Base-by-base conservation (phyloP, 1,140 invertebrate species). In the Parasteatoda tepidariorum region DNA sequence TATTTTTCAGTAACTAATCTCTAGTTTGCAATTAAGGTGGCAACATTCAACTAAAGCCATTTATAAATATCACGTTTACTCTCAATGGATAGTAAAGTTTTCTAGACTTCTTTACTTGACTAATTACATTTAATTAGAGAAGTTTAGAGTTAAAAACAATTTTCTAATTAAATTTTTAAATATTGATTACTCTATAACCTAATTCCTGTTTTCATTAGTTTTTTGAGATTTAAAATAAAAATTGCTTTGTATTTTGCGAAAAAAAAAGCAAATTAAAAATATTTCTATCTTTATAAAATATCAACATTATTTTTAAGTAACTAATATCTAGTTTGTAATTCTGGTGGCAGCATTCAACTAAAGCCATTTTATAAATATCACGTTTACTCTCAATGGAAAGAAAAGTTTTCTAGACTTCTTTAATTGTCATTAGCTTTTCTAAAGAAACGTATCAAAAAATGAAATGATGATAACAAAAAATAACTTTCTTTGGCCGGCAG, bases 331-430 rank as follows among this genome's bases (percentile, higher is more conserved):
- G 9, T 48, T 48, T 48, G 38, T 48, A 48, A 48, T 48, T 48
- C 38, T 18, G 18, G 9, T 48, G 38, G 38, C 38, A 48, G 18
- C 9, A 48, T 48, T 48, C 38, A n/a, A n/a, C n/a, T 48, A 18
- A 48, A 48, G 18, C 18, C 38, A 9, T 18, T 13, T 48, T 48
- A 48, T 48, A 48, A 13, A 13, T 48, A 48, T 48, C 38, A 48
- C 38, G 38, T 48, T 18, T 48, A 18, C 9, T 18, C 38, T 48
- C 38, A 18, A 48, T 48, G 38, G 18, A 13, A 41, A 18, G 24
- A 34, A 73, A 75, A 75, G 55, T 75, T 73, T 73, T 75, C 33
- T 31, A 22, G 7, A 59, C 73, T 75, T 75, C 66, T 48, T 75
- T 62, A 75, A 75, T 75, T 62, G 55, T 55, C 73, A 38, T 62